Base-by-base conservation (phyloP, 2,113 vertebrate genomes). In the Brachypodius melanocephalos region DNA sequence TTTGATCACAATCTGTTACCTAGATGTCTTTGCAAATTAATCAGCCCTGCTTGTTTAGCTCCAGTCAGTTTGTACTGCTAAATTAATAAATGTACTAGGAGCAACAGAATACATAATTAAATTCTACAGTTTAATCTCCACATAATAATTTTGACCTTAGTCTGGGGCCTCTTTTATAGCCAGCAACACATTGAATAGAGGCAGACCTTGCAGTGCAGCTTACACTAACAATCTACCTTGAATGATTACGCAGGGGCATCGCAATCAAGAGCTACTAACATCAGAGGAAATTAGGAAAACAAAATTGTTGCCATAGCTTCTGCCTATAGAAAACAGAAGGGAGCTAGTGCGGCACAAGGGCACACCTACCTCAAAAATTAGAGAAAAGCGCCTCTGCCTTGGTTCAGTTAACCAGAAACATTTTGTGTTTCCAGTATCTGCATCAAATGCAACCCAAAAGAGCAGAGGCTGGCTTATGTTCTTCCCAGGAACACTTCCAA, bases 111-210 rank as follows among this genome's bases (percentile, higher is more conserved):
- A 98, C 98, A 98, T 99, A 99, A 99, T 99, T 99, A 99, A 99
- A 99, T 99, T 99, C 98, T 98, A 98, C 98, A 98, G 98, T 98
- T 99, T 99, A 99, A 99, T 99, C 98, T 98, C 98, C 93, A 97
- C 98, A 97, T 98, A 98, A 98, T 98, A 98, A 98, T 98, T 98
- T 97, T 98, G 98, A 98, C 98, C 98, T 98, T 97, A 96, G 97
- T 95, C 97, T 97, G 97, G 93, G 96, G 93, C 93, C 90, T 96
- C 95, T 42, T 71, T 94, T 96, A 84, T 86, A 97, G 95, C 96
- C 93, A 92, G 95, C 43, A 95, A 92, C 95, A 96, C 92, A 74
- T 49, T 83, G 95, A 97, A 94, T 68, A 93, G 96, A 85, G 55
- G 65, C 58, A 76, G 83, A 48, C 92, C 95, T 97, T 87, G 55